Conservation (phyloP, 2,797 vertebrate species). For the Lagorchestes hirsutus region DNA sequence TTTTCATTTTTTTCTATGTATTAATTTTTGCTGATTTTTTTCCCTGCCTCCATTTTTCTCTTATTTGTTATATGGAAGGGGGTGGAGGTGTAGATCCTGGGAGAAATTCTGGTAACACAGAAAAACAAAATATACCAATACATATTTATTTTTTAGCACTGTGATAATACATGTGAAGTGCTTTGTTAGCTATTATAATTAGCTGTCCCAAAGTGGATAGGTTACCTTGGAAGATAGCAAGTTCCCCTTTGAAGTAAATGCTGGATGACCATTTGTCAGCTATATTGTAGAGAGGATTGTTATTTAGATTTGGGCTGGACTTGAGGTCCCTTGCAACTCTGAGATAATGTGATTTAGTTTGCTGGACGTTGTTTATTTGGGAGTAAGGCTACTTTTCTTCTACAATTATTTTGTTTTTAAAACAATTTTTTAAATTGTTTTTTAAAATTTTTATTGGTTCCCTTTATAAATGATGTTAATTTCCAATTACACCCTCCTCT, state of each 20-base stretch:
- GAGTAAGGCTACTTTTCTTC: not conserved
- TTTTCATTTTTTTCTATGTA: too few relatives aligned
- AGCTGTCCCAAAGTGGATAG: not conserved
- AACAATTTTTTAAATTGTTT: not conserved
- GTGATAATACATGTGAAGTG: not conserved
- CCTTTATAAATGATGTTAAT: not conserved
- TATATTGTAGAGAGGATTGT: not conserved
- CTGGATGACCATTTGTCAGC: not conserved
- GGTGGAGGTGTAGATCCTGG: too few relatives aligned
- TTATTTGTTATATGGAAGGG: not conserved
- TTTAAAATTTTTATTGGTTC: not conserved
- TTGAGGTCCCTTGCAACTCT: not conserved
- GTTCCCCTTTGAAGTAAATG: not conserved
- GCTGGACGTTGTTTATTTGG: not conserved
- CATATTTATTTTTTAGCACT: not conserved
- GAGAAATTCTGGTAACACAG: not conserved
- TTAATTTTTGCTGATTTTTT: not conserved
- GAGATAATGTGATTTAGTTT: not conserved
- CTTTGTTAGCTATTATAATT: not conserved
- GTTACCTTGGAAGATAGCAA: not conserved
- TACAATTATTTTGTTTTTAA: not conserved
- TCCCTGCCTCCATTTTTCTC: not conserved
- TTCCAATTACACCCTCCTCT: not conserved
- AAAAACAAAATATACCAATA: not conserved
- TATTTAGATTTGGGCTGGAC: not conserved